Percentiles rank a stretch among this genome's conserved stretches.
These are phyloP conservation scores for Nomia melanderi DNA, from an alignment of 1,140 invertebrate genomes.

Conservation along the genomic window DNA sequence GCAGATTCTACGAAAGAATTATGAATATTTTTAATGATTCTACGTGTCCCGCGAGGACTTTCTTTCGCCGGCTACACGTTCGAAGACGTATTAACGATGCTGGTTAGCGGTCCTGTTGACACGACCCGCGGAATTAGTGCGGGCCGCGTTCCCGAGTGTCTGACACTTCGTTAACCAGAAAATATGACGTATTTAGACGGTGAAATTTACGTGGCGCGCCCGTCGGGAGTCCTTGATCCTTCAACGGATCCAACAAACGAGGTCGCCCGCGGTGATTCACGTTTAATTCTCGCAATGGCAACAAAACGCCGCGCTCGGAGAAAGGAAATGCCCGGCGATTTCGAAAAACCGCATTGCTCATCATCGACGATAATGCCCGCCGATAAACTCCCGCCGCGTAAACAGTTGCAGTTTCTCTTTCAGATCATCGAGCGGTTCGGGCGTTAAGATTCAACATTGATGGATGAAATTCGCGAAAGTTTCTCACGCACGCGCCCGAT, in stretches of 20 bases:
- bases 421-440: background rate
- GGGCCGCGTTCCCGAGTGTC: constrained; percentile 29
- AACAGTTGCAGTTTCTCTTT: background rate
- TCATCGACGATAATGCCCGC: background rate
- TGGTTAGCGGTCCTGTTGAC: constrained; percentile 28
- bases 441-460: constrained; percentile 11
- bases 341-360: too few species aligned
- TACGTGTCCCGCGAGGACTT: background rate
- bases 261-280: constrained; percentile 50
- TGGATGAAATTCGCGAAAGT: constrained; percentile 15
- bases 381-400: too few species aligned
- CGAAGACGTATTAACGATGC: constrained; percentile 36
- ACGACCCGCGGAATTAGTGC: constrained; percentile 40
- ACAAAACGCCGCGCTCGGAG: background rate
- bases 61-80: background rate
- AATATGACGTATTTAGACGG: constrained; percentile 49
- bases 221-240: constrained; percentile 53
- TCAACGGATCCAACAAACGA: constrained; percentile 52
- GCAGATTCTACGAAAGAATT: background rate
- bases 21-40: background rate
- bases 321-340: too few species aligned
- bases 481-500: constrained; percentile 1
- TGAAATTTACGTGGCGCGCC: constrained; percentile 3
- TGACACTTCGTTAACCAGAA: constrained; percentile 56
- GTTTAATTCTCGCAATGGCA: constrained; percentile 24